Conservation (phyloP, 2,113 vertebrate species). For the Nannospalax galili region DNA sequence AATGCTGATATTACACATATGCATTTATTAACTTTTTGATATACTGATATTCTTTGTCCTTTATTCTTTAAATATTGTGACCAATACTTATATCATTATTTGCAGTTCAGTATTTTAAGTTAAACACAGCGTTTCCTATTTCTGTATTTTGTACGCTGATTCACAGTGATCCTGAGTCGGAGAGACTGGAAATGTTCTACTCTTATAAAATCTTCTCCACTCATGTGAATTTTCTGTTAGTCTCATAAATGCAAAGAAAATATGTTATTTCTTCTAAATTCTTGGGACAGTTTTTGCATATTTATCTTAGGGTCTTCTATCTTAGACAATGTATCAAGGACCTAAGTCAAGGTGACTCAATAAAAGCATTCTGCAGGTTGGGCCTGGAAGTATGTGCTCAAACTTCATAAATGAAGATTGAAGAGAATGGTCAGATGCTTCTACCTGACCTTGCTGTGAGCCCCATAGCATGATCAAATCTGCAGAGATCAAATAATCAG, state of each 20-base stretch:
- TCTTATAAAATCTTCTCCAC: not conserved
- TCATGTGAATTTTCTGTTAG: not conserved
- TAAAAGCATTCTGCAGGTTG: not conserved
- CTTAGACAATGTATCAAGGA: not conserved
- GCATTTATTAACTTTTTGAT: not conserved
- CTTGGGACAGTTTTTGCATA: not conserved
- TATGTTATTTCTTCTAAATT: not conserved
- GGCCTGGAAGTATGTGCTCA: not conserved
- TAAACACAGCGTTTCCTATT: not conserved
- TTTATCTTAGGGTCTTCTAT: not conserved
- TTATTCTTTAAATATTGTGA: not conserved
- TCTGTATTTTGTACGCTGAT: not conserved
- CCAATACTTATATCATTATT: not conserved
- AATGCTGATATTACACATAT: not conserved
- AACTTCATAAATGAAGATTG: not conserved
- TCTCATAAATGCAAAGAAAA: not conserved
- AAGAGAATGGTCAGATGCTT: not conserved
- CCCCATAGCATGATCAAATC: not conserved
- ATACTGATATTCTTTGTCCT: not conserved
- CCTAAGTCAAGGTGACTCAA: not conserved
- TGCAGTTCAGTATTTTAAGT: not conserved
- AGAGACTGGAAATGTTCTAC: not conserved
- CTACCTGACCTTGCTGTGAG: too few species aligned
- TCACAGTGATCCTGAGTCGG: not conserved
- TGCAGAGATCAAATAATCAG: not conserved